These are phyloP conservation scores for Sialia sialis DNA, from an alignment of 2,113 vertebrate species.

Conservation along the genomic window DNA sequence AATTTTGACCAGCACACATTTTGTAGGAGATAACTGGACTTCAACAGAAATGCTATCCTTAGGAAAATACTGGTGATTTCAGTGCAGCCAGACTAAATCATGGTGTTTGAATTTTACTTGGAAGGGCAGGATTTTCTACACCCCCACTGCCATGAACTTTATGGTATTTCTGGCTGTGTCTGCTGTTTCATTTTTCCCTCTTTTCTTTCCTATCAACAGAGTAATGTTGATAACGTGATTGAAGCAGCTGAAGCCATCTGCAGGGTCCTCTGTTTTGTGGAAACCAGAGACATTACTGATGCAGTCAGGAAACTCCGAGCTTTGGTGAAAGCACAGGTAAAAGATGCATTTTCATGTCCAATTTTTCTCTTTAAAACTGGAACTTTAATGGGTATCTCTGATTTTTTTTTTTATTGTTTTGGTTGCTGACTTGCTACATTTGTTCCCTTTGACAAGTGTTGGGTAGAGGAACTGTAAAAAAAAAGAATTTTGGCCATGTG, in stretches of 20 bases:
- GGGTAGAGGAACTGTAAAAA: neutral
- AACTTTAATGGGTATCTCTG: neutral
- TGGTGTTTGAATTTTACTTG: neutral
- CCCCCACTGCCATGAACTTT: neutral
- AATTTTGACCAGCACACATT: neutral
- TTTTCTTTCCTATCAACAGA: constrained; percentile 10
- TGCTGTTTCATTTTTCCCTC: rapidly evolving
- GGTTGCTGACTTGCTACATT: rapidly evolving
- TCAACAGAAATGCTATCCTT: neutral
- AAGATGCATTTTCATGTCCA: neutral
- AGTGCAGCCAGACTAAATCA: neutral
- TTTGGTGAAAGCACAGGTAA: constrained; percentile 55
- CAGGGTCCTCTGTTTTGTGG: constrained; percentile 62
- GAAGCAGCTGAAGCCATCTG: constrained; percentile 69
- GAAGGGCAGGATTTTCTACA: neutral
- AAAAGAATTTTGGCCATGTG: neutral
- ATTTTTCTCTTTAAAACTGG: neutral
- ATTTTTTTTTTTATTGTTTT: neutral
- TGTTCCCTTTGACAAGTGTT: neutral
- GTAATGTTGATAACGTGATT: neutral
- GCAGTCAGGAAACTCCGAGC: constrained; percentile 43
- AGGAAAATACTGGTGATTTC: neutral
- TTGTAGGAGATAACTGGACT: neutral
- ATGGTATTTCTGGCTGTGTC: neutral
- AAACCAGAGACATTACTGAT: constrained; percentile 64